phyloP scores from a whole-genome alignment of 2,113 vertebrate genomes.

The Setophaga kirtlandii region DNA sequence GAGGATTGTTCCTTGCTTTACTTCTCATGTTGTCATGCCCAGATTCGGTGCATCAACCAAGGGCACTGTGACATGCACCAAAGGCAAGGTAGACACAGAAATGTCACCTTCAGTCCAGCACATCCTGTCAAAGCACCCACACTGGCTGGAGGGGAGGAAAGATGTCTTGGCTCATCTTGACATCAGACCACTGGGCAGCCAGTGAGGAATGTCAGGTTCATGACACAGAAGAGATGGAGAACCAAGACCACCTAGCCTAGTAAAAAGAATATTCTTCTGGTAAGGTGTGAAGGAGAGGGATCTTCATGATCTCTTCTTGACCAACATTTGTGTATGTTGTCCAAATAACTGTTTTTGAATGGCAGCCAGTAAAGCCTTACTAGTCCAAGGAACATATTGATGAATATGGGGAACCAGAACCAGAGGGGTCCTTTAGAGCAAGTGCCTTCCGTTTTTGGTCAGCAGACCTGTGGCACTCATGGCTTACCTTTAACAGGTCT shows the following conservation, averaged over 20 bases:
- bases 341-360: not conserved
- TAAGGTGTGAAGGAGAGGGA: not conserved
- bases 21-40: not conserved
- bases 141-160: not conserved
- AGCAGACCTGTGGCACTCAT: not conserved
- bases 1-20: not conserved
- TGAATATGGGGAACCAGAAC: too few relatives aligned
- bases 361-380: not conserved
- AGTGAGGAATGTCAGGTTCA: not conserved
- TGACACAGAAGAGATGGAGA: not conserved
- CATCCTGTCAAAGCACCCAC: not conserved
- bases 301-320: not conserved
- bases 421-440: not conserved
- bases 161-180: not conserved
- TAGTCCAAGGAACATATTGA: not conserved
- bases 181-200: not conserved
- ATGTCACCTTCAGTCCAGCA: not conserved
- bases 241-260: not conserved
- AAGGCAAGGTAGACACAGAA: not conserved
- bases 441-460: not conserved
- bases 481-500: not conserved
- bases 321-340: not conserved
- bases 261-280: not conserved
- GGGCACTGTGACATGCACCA: not conserved
- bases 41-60: rapidly evolving